Percentiles rank a stretch among this genome's conserved stretches.
These are phyloP conservation scores for Magallana gigas DNA, from an alignment of 1,140 invertebrate species.

Conservation along the genomic window DNA sequence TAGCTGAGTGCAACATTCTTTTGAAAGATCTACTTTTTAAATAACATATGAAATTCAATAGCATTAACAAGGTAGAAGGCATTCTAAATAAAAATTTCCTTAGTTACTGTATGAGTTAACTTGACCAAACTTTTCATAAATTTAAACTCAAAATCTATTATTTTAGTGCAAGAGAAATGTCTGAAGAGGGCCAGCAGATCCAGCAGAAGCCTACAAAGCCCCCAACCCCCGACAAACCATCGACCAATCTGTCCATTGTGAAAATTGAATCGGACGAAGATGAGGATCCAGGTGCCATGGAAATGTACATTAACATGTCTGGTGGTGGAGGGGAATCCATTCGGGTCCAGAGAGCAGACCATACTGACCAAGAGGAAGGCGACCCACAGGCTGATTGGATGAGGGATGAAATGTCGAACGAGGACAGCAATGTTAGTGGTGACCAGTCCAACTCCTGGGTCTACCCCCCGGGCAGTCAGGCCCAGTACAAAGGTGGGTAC, in stretches of 20 bases:
- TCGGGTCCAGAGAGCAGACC: slow-evolving; percentile 33
- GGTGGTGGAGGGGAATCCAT: slow-evolving; percentile 42
- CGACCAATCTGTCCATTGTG: slow-evolving; percentile 51
- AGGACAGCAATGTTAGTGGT: slow-evolving; percentile 50
- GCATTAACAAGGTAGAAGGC: no score
- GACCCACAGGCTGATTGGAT: slow-evolving; percentile 54
- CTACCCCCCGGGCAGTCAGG: slow-evolving; percentile 2
- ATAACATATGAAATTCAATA: no score
- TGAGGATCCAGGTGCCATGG: slow-evolving; percentile 47
- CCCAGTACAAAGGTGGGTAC: slow-evolving; percentile 57
- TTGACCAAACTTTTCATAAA: not conserved
- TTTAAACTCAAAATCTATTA: not conserved
- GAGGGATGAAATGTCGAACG: slow-evolving; percentile 56
- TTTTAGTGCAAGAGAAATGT: slow-evolving; percentile 9
- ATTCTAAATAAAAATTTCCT: no score
- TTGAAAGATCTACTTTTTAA: no score
- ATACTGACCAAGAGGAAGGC: slow-evolving; percentile 36
- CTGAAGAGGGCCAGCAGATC: not conserved
- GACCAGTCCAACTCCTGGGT: slow-evolving; percentile 59
- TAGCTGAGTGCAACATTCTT: no score
- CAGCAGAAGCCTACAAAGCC: slow-evolving; percentile 3
- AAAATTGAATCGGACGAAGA: slow-evolving; percentile 51
- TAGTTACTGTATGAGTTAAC: not conserved
- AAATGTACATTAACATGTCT: slow-evolving; percentile 56
- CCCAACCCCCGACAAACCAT: not conserved